Conservation (phyloP, 1,140 invertebrate species). For the Orussus abietinus region DNA sequence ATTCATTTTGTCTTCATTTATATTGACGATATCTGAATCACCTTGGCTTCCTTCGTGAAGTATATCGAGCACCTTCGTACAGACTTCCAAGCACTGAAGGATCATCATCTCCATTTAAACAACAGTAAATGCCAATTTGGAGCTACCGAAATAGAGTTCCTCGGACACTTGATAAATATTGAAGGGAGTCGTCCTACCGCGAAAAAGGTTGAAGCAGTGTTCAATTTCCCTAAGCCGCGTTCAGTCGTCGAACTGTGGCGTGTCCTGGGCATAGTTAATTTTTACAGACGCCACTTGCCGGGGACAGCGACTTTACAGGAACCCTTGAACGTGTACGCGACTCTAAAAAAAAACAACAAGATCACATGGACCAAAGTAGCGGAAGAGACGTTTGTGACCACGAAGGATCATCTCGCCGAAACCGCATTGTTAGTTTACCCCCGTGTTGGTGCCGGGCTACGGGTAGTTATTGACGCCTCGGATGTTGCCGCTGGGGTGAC, state of each 20-base stretch:
- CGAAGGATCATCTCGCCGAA: conserved; percentile 30
- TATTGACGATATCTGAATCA: conserved; percentile 21
- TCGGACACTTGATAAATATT: conserved; percentile 4
- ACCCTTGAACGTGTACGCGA: too few species aligned
- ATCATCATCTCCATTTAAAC: conserved; percentile 4
- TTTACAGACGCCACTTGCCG: conserved; percentile 22
- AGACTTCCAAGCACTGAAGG: conserved; percentile 1
- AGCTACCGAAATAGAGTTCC: conserved; percentile 7
- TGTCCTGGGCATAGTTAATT: conserved; percentile 28
- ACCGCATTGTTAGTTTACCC: conserved; percentile 19
- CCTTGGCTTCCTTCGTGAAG: conserved; percentile 14
- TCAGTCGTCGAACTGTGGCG: conserved; percentile 13
- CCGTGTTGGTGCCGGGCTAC: conserved; percentile 1
- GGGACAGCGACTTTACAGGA: too few species aligned
- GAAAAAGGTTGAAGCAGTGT: conserved; percentile 10
- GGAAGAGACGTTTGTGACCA: conserved; percentile 18
- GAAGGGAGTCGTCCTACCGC: neutral
- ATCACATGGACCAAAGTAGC: conserved; percentile 12
- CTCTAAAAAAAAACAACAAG: neutral
- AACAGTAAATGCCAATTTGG: conserved; percentile 13
- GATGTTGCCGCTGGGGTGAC: conserved; percentile 17
- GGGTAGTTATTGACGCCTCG: conserved; percentile 23
- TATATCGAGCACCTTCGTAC: conserved; percentile 14
- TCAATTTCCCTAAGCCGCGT: conserved; percentile 14
- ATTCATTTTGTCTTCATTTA: conserved; percentile 17